phyloP scores from a whole-genome alignment of 2,888 invertebrate species.

The Clunio marinus region DNA sequence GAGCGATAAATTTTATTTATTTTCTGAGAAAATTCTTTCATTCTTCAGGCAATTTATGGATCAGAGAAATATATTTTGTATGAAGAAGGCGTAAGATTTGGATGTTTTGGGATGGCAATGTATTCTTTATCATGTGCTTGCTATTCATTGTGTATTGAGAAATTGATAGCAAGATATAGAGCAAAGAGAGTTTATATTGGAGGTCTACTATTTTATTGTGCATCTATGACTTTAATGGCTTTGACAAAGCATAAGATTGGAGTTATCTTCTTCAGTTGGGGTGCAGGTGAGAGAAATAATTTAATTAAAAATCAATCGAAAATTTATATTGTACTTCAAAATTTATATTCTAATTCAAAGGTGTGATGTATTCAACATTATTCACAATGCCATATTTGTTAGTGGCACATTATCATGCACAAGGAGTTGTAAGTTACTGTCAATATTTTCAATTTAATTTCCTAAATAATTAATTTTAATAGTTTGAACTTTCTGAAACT shows the following conservation, averaged over 20 bases:
- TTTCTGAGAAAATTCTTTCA: slow-evolving; percentile 52
- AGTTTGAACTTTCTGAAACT: slow-evolving; percentile 60
- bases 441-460: slow-evolving; percentile 39
- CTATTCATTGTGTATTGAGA: slow-evolving; percentile 86
- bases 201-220: slow-evolving; percentile 81
- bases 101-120: slow-evolving; percentile 96
- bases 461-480: too few species aligned
- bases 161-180: slow-evolving; percentile 73
- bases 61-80: slow-evolving; percentile 63
- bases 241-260: slow-evolving; percentile 68
- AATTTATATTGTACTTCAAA: neutral
- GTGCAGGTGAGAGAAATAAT: slow-evolving; percentile 62
- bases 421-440: slow-evolving; percentile 66
- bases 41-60: slow-evolving; percentile 58
- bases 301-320: neutral
- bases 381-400: slow-evolving; percentile 96
- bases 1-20: slow-evolving; percentile 19
- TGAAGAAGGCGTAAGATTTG: slow-evolving; percentile 88
- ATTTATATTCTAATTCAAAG: neutral
- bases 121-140: slow-evolving; percentile 91
- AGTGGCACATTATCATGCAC: slow-evolving; percentile 91
- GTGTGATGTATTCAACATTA: slow-evolving; percentile 91
- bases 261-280: slow-evolving; percentile 85
- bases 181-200: slow-evolving; percentile 83
- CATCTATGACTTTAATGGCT: slow-evolving; percentile 86